Conservation (phyloP, 2,797 vertebrate genomes). For the Valencia hispanica region DNA sequence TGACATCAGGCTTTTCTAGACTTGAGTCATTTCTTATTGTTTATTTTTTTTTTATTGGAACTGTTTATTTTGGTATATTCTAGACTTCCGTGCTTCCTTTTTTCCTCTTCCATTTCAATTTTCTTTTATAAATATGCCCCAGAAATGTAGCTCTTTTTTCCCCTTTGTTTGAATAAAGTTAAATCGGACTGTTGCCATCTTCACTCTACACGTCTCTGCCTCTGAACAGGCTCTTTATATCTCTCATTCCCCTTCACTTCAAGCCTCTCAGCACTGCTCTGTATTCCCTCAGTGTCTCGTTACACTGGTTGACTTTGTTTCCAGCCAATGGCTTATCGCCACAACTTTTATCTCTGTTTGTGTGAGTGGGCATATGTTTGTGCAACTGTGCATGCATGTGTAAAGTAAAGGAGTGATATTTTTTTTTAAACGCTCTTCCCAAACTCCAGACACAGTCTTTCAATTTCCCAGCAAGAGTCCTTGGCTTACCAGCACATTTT, state of each 20-base stretch:
- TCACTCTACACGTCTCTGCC: slow-evolving; percentile 17
- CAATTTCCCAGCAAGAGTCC: slow-evolving; percentile 32
- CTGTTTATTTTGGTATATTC: not conserved
- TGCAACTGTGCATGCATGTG: slow-evolving; percentile 11
- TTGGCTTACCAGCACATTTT: slow-evolving; percentile 53
- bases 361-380: slow-evolving; percentile 18
- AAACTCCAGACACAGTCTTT: slow-evolving; percentile 52
- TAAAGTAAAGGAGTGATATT: slow-evolving; percentile 59
- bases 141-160: slow-evolving; percentile 29
- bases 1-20: slow-evolving; percentile 40
- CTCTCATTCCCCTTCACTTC: slow-evolving; percentile 46
- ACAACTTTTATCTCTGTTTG: slow-evolving; percentile 44
- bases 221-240: slow-evolving; percentile 54
- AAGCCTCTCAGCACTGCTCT: slow-evolving; percentile 41
- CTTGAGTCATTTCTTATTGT: slow-evolving; percentile 34
- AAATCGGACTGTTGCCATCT: slow-evolving; percentile 21
- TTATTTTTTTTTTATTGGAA: slow-evolving; percentile 9
- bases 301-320: slow-evolving; percentile 74
- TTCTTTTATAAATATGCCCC: not conserved
- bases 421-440: slow-evolving; percentile 45
- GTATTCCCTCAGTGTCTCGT: slow-evolving; percentile 68
- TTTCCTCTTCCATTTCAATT: slow-evolving; percentile 3
- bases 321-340: slow-evolving; percentile 61
- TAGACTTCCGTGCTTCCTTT: not conserved
- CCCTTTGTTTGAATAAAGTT: slow-evolving; percentile 17